Base-by-base conservation (phyloP, 2,888 invertebrate species). In the Drosophila seclusa region DNA sequence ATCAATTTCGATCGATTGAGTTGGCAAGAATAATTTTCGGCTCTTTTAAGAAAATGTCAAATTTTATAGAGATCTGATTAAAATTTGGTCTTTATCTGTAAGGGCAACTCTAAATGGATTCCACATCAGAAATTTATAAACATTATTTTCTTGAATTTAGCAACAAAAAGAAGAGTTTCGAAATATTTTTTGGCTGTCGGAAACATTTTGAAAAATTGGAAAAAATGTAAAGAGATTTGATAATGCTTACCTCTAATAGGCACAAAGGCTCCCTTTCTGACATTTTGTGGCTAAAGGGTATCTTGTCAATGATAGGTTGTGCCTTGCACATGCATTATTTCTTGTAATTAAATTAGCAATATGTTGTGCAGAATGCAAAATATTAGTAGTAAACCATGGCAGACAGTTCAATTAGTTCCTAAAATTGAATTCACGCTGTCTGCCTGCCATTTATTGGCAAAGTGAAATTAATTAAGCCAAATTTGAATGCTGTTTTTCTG, bases 271-370 rank as follows among this genome's bases (percentile, higher is more conserved):
- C 8, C 4, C 21, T 8, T n/a, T 16, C 13, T 1, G 8, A 2
- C 21, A 16, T 8, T 2, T 8, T 32, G 45, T 24, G 27, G 18
- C 6, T 3, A 24, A 5, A 27, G 55, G 55, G 55, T 29, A 57
- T 40, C 13, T 29, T 24, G 11, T 27, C 36, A 16, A 16, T 8
- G 21, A 21, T 13, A 7, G 13, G 13, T 4, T 21, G 29, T 7
- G 8, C 38, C 6, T 7, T 36, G 16, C 18, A 24, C 2, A 29
- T 55, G 54, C 29, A 57, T 40, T 57, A 42, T 31, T 21, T 42
- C 31, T 21, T 31, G 40, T 57, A 57, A 57, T 42, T 57, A 16
- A 57, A 31, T 57, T 42, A 21, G 16, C 16, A 57, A 42, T 21
- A 21, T 31, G 42, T 31, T 31, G 42, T 31, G 2, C 31, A 21